Evolutionary conservation across 2,113 vertebrate genomes (phyloP), one percentile per base, ranked within the genome.

Genomic region (Chauna torquata): DNA sequence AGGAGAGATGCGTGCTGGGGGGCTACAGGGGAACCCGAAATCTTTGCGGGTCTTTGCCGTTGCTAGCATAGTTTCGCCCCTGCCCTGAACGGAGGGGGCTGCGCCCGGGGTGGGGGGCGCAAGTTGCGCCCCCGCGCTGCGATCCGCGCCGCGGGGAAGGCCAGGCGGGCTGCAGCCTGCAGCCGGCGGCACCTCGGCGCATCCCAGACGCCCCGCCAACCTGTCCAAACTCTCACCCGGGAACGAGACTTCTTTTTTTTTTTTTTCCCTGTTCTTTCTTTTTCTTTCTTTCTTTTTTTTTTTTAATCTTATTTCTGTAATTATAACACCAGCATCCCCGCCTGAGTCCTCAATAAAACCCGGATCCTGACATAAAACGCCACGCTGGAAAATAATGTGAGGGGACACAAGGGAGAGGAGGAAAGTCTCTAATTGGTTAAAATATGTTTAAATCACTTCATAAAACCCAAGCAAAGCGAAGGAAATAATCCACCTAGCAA

Each of bases 391-490:
- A 94, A 95, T 79, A 96, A 92, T 86, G 88, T 44, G 61, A 95
- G 16, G 82, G 94, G 94, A 85, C 96, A 94, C 94, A 86, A 76
- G 96, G 90, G 95, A 97, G 83, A 95, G 92, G 90, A 92, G 90
- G 44, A 92, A 95, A 95, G 88, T 94, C 88, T 90, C 95, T 95
- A 95, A 96, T 96, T 95, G 95, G 92, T 93, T 96, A 95, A 96
- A 96, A 95, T 93, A 90, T 88, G 92, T 96, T 97, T 96, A 96
- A 96, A 95, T 97, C 97, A 96, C 87, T 86, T 92, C 95, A 93
- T 96, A 96, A 96, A 95, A 91, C 83, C 92, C 80, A 54, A 97
- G 93, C 69, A 94, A 96, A 95, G 82, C 65, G 45, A 94, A 97
- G 92, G 84, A 93, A 91, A 91, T 94, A 95, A 96, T 88, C 92